phyloP scores from a whole-genome alignment of 2,888 invertebrate genomes.

The Drosophila paranaensis region DNA sequence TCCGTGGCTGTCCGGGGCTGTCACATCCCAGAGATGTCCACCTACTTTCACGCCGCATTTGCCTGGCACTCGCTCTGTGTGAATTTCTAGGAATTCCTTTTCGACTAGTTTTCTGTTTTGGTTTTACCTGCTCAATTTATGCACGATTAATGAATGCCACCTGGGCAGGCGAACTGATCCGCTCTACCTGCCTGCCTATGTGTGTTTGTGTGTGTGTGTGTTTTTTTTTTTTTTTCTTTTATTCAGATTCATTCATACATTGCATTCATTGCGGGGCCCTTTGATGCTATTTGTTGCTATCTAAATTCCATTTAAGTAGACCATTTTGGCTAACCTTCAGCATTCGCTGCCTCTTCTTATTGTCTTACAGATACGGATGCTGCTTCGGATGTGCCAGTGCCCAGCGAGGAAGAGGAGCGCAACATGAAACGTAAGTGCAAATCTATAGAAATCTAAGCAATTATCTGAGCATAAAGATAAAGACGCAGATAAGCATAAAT shows the following conservation, averaged over 20 bases:
- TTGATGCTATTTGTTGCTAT: conserved; percentile 43
- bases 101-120: conserved; percentile 14
- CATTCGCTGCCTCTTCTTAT: conserved; percentile 1
- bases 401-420: conserved; percentile 90
- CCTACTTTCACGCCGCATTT: conserved; percentile 74
- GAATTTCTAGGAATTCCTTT: conserved; percentile 18
- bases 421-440: conserved; percentile 91
- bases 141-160: conserved; percentile 80
- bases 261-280: conserved; percentile 26
- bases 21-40: conserved; percentile 73
- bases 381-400: conserved; percentile 90
- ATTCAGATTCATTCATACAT: conserved; percentile 55
- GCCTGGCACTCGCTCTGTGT: conserved; percentile 23
- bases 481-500: not conserved
- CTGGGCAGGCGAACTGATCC: conserved; percentile 48
- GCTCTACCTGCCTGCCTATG: conserved; percentile 11
- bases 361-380: conserved; percentile 89
- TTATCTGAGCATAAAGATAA: not conserved
- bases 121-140: conserved; percentile 68
- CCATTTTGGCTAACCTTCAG: conserved; percentile 36
- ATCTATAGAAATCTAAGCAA: not conserved
- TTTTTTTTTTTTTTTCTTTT: conserved; percentile 10
- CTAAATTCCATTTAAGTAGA: conserved; percentile 58
- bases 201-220: not conserved
- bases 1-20: conserved; percentile 37